A percentile compares a stretch with the other conserved stretches of the same genome.
Conservation (phyloP, 2,888 invertebrate genomes). For the Beris morrisii region DNA sequence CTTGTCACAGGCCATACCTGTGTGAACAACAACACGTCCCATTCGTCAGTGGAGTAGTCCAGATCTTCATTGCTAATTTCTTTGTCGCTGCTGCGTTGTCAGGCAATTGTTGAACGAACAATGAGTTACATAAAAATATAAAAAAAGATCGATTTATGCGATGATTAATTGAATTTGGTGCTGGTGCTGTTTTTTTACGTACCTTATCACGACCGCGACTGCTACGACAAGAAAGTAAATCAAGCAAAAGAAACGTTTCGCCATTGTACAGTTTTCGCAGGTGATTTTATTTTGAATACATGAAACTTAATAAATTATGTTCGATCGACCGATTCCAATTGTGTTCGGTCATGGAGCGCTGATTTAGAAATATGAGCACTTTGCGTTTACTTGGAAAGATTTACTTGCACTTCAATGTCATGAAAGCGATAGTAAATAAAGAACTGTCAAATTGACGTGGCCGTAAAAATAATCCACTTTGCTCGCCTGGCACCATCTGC, state of each 20-base stretch:
- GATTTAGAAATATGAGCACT: too few relatives aligned
- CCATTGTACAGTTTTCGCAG: not conserved
- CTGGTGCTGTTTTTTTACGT: not conserved
- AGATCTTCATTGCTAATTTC: not conserved
- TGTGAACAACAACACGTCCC: conserved; percentile 78
- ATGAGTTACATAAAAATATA: not conserved
- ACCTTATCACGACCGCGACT: not conserved
- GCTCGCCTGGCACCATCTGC: too few relatives aligned
- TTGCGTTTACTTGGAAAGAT: too few relatives aligned
- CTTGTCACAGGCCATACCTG: conserved; percentile 78
- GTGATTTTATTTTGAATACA: too few relatives aligned
- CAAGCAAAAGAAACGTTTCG: not conserved
- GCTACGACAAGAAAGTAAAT: conserved; percentile 2
- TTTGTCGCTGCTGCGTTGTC: not conserved
- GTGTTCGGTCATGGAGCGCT: too few relatives aligned
- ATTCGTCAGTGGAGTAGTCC: conserved; percentile 54
- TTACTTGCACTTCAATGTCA: too few relatives aligned
- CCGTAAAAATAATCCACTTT: too few relatives aligned
- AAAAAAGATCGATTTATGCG: not conserved
- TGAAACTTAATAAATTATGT: too few relatives aligned
- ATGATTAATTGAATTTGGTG: not conserved
- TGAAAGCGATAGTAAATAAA: too few relatives aligned
- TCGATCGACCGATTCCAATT: too few relatives aligned
- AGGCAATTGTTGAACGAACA: not conserved
- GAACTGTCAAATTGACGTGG: too few relatives aligned